Evolutionary conservation across 2,888 invertebrate genomes (phyloP).

Genomic region (Plagiodera versicolora): DNA sequence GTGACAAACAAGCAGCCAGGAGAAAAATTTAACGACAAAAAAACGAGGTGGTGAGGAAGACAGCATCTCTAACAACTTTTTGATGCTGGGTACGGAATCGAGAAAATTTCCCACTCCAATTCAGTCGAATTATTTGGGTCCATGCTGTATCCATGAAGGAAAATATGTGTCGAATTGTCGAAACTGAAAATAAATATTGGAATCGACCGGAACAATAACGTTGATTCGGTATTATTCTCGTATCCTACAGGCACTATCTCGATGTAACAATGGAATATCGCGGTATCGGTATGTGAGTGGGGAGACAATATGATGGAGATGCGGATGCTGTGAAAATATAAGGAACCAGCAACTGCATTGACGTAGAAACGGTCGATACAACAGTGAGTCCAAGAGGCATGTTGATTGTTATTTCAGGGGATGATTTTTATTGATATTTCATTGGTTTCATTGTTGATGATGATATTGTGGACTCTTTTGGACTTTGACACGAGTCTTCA

Average conservation of each 20-base stretch:
- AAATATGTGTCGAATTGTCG: background rate
- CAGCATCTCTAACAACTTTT: too few relatives aligned
- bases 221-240: conserved; percentile 7
- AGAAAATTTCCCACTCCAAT: too few relatives aligned
- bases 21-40: too few relatives aligned
- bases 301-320: conserved; percentile 11
- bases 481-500: too few relatives aligned
- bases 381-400: too few relatives aligned
- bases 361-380: background rate
- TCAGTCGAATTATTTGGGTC: too few relatives aligned
- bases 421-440: too few relatives aligned
- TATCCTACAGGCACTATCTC: conserved; percentile 6
- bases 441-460: too few relatives aligned
- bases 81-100: too few relatives aligned
- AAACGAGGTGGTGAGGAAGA: background rate
- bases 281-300: conserved; percentile 12
- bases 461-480: too few relatives aligned
- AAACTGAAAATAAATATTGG: conserved; percentile 9
- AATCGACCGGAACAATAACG: conserved; percentile 1
- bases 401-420: too few relatives aligned
- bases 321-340: background rate
- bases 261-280: conserved; percentile 8
- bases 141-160: background rate
- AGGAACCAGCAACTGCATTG: background rate
- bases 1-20: too few relatives aligned